Evolutionary conservation across 2,797 vertebrate genomes (phyloP).

Genomic region (Galaxias olidus): DNA sequence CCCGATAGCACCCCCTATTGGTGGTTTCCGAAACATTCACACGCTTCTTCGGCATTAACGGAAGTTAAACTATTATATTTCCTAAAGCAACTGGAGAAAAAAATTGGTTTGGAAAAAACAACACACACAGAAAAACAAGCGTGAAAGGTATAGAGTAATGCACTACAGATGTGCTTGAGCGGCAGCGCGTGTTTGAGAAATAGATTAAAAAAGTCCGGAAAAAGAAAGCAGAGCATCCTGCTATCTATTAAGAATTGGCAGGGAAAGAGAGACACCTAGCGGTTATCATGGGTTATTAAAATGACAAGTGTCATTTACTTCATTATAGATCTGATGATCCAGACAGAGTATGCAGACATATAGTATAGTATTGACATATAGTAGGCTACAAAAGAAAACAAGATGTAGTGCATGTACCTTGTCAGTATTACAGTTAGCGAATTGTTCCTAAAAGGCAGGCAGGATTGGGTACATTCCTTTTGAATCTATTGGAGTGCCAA

Average conservation of each 20-base stretch:
- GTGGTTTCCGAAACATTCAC: constrained; percentile 14
- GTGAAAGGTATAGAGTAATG: too few relatives aligned
- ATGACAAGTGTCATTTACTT: too few relatives aligned
- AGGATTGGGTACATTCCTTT: too few relatives aligned
- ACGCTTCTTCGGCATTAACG: not conserved
- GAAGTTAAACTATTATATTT: not conserved
- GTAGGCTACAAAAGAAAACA: not conserved
- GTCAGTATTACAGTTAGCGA: not conserved
- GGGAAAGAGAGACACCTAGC: constrained; percentile 64
- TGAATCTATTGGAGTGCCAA: too few relatives aligned
- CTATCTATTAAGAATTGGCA: constrained; percentile 29
- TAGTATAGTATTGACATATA: not conserved
- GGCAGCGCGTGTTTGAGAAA: not conserved
- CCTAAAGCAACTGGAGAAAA: constrained; percentile 7
- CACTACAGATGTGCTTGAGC: too few relatives aligned
- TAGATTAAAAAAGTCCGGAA: too few relatives aligned
- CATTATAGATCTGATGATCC: too few relatives aligned
- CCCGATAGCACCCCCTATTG: constrained; percentile 60
- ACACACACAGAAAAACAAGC: not conserved
- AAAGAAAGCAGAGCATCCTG: not conserved
- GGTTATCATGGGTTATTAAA: constrained; percentile 35
- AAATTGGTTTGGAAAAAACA: constrained; percentile 21
- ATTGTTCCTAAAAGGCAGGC: too few relatives aligned
- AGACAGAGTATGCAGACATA: too few relatives aligned
- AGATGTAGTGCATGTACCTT: not conserved